Evolutionary conservation across 2,797 vertebrate genomes (phyloP).

Genomic region (Manis crassicaudata): DNA sequence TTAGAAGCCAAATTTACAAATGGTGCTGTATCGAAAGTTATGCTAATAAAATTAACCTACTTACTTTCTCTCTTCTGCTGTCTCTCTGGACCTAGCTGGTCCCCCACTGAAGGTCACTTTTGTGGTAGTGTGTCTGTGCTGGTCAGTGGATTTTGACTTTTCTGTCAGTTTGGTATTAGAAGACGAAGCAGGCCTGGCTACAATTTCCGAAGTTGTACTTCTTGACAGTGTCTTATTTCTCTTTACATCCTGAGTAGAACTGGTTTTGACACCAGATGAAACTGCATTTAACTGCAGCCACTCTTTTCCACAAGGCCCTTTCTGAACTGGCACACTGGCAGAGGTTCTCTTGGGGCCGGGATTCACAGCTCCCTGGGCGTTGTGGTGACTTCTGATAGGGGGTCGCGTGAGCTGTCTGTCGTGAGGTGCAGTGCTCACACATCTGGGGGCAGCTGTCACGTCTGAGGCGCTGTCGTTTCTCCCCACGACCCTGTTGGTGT

Average conservation of each 20-base stretch:
- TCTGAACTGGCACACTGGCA: slow-evolving; percentile 51
- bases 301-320: slow-evolving; percentile 35
- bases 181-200: slow-evolving; percentile 44
- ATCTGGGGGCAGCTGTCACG: slow-evolving; percentile 35
- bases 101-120: slow-evolving; percentile 56
- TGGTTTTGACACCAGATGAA: slow-evolving; percentile 1
- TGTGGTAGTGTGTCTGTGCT: slow-evolving; percentile 63
- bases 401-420: slow-evolving; percentile 65
- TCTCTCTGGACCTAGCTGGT: slow-evolving; percentile 78
- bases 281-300: slow-evolving; percentile 35
- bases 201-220: slow-evolving; percentile 20
- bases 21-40: background rate
- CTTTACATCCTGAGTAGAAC: slow-evolving; percentile 34
- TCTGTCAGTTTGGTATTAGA: slow-evolving; percentile 46
- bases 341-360: background rate
- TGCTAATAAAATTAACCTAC: background rate
- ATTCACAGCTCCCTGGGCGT: slow-evolving; percentile 54
- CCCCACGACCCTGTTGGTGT: background rate
- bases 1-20: slow-evolving; percentile 4
- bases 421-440: slow-evolving; percentile 1
- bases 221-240: slow-evolving; percentile 36
- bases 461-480: slow-evolving; percentile 32
- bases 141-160: slow-evolving; percentile 66
- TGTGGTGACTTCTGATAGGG: slow-evolving; percentile 24
- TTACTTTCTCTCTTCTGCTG: slow-evolving; percentile 91